Percentiles rank a stretch among this genome's conserved stretches.
These are phyloP conservation scores for Heliconius congener DNA, from an alignment of 1,140 invertebrate genomes.

Conservation along the genomic window DNA sequence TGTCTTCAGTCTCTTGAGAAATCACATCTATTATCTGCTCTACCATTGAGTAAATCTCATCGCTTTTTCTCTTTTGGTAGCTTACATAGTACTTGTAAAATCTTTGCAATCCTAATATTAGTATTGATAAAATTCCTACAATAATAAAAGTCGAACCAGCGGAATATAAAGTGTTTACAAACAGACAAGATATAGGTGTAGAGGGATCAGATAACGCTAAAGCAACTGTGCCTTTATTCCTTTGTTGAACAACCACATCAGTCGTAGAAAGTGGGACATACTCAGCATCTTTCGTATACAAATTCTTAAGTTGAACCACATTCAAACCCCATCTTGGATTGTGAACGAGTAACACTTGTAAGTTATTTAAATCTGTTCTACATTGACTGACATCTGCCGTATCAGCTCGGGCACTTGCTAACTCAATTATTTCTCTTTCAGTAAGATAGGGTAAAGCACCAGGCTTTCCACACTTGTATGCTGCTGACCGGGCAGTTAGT, in stretches of 20 bases:
- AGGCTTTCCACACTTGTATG: slow-evolving; percentile 82
- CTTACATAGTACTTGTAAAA: slow-evolving; percentile 76
- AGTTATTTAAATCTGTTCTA: slow-evolving; percentile 83
- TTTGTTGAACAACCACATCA: slow-evolving; percentile 81
- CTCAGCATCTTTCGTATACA: slow-evolving; percentile 64
- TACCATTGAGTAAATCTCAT: slow-evolving; percentile 83
- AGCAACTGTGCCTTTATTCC: slow-evolving; percentile 79
- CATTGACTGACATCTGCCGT: slow-evolving; percentile 70
- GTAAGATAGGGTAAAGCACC: slow-evolving; percentile 81
- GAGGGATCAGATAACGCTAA: slow-evolving; percentile 83
- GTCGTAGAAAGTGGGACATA: slow-evolving; percentile 55
- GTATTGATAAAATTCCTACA: slow-evolving; percentile 62
- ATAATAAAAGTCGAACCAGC: slow-evolving; percentile 83
- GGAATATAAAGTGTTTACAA: slow-evolving; percentile 84
- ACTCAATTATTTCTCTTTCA: slow-evolving; percentile 81
- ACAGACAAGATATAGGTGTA: slow-evolving; percentile 85
- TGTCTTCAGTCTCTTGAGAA: slow-evolving; percentile 84
- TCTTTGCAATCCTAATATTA: slow-evolving; percentile 57
- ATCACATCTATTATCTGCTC: slow-evolving; percentile 85
- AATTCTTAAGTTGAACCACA: slow-evolving; percentile 78
- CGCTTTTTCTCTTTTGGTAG: slow-evolving; percentile 78
- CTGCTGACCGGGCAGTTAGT: slow-evolving; percentile 81
- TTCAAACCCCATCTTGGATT: slow-evolving; percentile 87
- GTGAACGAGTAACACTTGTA: slow-evolving; percentile 85
- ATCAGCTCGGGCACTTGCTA: slow-evolving; percentile 66